A percentile compares a stretch with the other conserved stretches of the same genome.
Evolutionary conservation across 2,888 invertebrate genomes (phyloP).

Genomic region (Hyles lineata): DNA sequence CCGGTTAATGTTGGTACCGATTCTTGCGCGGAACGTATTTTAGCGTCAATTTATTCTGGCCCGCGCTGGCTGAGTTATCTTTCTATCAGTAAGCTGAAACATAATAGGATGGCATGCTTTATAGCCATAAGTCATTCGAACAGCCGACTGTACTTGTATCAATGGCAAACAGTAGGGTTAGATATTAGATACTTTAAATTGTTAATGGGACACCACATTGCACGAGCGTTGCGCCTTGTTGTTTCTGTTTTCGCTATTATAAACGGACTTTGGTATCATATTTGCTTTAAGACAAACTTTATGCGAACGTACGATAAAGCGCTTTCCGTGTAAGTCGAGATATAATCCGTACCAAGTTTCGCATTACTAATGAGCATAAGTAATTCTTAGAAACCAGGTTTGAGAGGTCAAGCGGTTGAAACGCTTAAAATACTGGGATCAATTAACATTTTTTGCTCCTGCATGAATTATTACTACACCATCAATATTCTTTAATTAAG

Average conservation of each 20-base stretch:
- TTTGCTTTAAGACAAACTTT: neutral
- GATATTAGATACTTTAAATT: constrained; percentile 24
- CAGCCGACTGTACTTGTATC: constrained; percentile 10
- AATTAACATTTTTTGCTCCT: neutral
- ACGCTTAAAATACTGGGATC: neutral
- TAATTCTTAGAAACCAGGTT: neutral
- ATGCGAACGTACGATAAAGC: neutral
- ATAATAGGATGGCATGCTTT: constrained; percentile 62
- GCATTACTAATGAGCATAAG: neutral
- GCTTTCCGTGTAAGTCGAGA: neutral
- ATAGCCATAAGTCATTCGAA: constrained; percentile 46
- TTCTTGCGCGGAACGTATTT: constrained; percentile 61
- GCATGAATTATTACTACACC: neutral
- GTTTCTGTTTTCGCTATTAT: no score
- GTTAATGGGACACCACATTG: neutral
- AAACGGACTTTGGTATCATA: neutral
- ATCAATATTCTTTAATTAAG: neutral
- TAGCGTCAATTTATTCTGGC: constrained; percentile 67
- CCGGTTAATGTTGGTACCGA: constrained; percentile 57
- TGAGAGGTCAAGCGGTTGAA: constrained; percentile 5
- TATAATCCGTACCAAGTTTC: constrained; percentile 1
- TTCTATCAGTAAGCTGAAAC: constrained; percentile 64
- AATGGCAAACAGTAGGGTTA: constrained; percentile 27
- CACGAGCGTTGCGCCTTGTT: neutral
- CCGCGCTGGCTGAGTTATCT: constrained; percentile 64